phyloP scores from a whole-genome alignment of 1,140 invertebrate species.

The Drosophila erecta region DNA sequence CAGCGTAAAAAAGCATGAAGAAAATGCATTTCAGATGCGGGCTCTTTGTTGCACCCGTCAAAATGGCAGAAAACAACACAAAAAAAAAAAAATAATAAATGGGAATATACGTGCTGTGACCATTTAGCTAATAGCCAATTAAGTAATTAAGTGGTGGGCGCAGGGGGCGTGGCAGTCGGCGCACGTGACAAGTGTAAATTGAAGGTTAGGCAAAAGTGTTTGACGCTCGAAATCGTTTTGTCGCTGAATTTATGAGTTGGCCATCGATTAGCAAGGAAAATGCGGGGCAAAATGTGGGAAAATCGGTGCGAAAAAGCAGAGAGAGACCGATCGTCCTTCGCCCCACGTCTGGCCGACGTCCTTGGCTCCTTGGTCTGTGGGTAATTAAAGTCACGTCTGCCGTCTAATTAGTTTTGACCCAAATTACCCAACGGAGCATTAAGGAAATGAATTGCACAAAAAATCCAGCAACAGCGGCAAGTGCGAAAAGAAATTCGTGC shows the following conservation, averaged over 20 bases:
- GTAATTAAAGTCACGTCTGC: slow-evolving; percentile 67
- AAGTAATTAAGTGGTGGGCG: slow-evolving; percentile 61
- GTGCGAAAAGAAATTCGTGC: slow-evolving; percentile 29
- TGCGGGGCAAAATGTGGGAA: background rate
- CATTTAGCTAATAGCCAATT: slow-evolving; percentile 78
- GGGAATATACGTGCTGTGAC: background rate
- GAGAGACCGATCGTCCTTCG: too few relatives aligned
- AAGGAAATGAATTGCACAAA: slow-evolving; percentile 70
- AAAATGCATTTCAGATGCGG: slow-evolving; percentile 6
- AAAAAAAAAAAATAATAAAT: background rate
- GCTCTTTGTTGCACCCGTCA: slow-evolving; percentile 10
- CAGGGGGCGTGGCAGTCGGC: slow-evolving; percentile 6
- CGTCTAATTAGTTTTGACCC: slow-evolving; percentile 75
- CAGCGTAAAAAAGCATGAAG: background rate
- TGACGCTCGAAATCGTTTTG: slow-evolving; percentile 32
- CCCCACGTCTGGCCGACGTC: slow-evolving; percentile 4
- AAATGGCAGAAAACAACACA: background rate
- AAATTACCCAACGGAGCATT: slow-evolving; percentile 61
- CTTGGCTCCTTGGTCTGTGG: slow-evolving; percentile 27
- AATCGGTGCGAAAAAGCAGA: background rate
- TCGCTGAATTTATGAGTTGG: slow-evolving; percentile 48
- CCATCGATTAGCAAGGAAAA: slow-evolving; percentile 56
- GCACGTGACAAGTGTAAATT: slow-evolving; percentile 74
- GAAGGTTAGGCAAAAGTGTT: slow-evolving; percentile 28
- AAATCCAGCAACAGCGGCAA: slow-evolving; percentile 18